A percentile compares a stretch with the other conserved stretches of the same genome.
phyloP scores from a whole-genome alignment of 2,888 invertebrate genomes.

The Syrphus vitripennis region DNA sequence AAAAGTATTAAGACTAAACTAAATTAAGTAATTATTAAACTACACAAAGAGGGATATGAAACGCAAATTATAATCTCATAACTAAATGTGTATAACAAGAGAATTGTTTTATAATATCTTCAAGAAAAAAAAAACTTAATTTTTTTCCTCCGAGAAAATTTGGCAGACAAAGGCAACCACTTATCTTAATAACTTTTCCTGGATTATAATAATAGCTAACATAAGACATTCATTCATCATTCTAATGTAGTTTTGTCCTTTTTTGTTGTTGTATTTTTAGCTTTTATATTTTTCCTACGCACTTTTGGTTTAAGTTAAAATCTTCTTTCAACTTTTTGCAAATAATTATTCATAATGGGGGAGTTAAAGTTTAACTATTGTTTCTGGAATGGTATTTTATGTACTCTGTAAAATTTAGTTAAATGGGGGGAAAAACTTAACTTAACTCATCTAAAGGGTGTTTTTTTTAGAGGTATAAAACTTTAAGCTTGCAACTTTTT shows the following conservation, averaged over 20 bases:
- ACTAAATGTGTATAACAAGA: background rate
- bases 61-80: background rate
- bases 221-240: background rate
- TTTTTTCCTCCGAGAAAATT: background rate
- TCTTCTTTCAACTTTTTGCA: too few relatives aligned
- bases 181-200: background rate
- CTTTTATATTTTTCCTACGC: too few relatives aligned
- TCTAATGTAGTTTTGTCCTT: background rate
- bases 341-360: too few relatives aligned
- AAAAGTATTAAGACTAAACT: background rate
- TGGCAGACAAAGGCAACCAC: background rate
- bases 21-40: background rate
- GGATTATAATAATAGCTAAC: background rate
- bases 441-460: too few relatives aligned
- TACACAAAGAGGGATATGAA: background rate
- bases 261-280: background rate
- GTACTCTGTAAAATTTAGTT: too few relatives aligned
- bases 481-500: too few relatives aligned
- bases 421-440: too few relatives aligned
- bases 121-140: background rate
- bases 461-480: too few relatives aligned
- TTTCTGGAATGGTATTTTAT: too few relatives aligned
- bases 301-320: too few relatives aligned
- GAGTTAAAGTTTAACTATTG: too few relatives aligned
- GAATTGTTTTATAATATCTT: background rate